Conservation (phyloP, 2,113 vertebrate genomes). For the Pterophyllum scalare region DNA sequence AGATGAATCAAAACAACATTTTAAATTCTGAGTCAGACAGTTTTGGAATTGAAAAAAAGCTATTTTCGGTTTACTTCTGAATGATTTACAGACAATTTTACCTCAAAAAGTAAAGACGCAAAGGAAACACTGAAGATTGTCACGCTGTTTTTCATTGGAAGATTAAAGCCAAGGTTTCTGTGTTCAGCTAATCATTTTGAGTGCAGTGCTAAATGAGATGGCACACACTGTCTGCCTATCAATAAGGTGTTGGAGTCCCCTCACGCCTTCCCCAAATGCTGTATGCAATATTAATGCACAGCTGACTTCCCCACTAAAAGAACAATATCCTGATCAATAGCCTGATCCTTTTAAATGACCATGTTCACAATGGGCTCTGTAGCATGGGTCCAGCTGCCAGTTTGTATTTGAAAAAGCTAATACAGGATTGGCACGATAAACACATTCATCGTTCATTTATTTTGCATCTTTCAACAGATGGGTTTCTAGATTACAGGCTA, state of each 20-base stretch:
- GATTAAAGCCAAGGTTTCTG: slow-evolving; percentile 24
- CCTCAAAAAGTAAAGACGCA: slow-evolving; percentile 22
- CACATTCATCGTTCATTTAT: not conserved
- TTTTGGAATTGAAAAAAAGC: slow-evolving; percentile 9
- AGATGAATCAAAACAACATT: not conserved
- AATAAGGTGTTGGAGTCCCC: slow-evolving; percentile 1
- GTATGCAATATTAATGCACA: not conserved
- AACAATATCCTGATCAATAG: not conserved
- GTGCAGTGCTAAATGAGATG: slow-evolving; percentile 15
- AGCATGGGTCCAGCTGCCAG: not conserved
- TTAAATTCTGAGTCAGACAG: not conserved
- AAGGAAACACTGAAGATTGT: not conserved
- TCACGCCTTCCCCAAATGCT: not conserved
- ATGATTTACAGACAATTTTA: slow-evolving; percentile 27
- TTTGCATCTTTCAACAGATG: not conserved
- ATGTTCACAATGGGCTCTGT: not conserved
- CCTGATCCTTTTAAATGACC: not conserved
- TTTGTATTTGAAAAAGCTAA: slow-evolving; percentile 3
- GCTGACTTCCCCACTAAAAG: slow-evolving; percentile 16
- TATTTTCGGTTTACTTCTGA: not conserved
- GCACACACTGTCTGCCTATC: not conserved
- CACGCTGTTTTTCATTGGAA: slow-evolving; percentile 13
- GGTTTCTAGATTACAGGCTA: not conserved
- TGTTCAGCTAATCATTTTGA: slow-evolving; percentile 27
- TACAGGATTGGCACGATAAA: not conserved